Evolutionary conservation across 2,888 invertebrate genomes (phyloP).

Genomic region (Nemurella pictetii): DNA sequence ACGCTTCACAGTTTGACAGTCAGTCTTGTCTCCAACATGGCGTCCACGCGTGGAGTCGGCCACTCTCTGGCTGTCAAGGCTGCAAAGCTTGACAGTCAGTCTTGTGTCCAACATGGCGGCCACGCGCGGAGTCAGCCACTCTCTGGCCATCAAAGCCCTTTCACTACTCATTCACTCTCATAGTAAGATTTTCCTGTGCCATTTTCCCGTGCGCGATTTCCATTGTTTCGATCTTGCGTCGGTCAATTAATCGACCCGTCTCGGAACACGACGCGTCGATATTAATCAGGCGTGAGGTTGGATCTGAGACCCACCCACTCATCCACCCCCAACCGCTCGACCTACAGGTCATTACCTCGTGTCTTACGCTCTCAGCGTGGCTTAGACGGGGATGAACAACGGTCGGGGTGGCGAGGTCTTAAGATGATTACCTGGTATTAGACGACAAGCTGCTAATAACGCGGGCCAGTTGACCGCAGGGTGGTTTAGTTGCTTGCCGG

Average conservation of each 20-base stretch:
- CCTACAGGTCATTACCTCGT: neutral
- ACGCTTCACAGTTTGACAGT: no score
- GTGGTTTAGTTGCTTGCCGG: neutral
- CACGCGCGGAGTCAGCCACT: no score
- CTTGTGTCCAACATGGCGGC: no score
- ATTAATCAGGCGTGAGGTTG: neutral
- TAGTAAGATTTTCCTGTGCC: neutral
- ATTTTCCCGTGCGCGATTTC: neutral
- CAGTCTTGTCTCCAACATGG: no score
- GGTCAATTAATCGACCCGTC: neutral
- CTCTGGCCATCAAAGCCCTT: no score
- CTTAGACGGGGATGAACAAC: neutral
- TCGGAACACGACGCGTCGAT: neutral
- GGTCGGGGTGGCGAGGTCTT: neutral
- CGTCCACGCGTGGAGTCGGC: no score
- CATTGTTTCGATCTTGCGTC: neutral
- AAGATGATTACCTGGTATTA: neutral
- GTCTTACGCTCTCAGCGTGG: neutral
- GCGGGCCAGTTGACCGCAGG: neutral
- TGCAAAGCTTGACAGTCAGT: no score
- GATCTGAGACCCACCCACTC: neutral
- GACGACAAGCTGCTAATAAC: neutral
- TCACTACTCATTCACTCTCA: neutral
- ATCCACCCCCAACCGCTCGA: neutral
- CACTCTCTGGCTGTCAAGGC: no score